Base-by-base conservation (phyloP, 2,113 vertebrate genomes). In the Anolis carolinensis region DNA sequence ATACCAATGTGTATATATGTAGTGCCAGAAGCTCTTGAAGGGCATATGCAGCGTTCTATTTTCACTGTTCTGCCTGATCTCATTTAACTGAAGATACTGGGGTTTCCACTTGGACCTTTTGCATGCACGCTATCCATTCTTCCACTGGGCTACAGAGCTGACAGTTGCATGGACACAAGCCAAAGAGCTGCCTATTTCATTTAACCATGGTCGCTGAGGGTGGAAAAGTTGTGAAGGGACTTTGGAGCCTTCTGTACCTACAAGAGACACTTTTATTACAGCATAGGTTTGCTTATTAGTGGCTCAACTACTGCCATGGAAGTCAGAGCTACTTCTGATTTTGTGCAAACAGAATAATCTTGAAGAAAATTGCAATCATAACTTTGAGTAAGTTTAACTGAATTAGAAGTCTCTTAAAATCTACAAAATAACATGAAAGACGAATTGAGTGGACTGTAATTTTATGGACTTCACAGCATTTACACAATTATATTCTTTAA, bases 301-400 rank as follows among this genome's bases (percentile, higher is more conserved):
- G 76, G 67, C 2, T 27, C 78, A 11, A 25, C 21, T 23, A 67
- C 88, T 55, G 27, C 18, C 25, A 59, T 52, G n/a, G 89, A 86
- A 39, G 36, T 81, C 16, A 25, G 3, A 0, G 10, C 0, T 73
- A 52, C 25, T 85, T 59, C 62, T 85, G 86, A 81, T 59, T 85
- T 13, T 5, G 78, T 48, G 52, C 62, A 89, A 21, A 50, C 30
- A 89, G 81, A 84, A 55, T 13, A 68, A 89, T 70, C 34, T 21
- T 36, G 7, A 86, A 86, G 16, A 70, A 44, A 70, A 70, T 52
- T 82, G 68, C 20, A 82, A 8, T 18, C 65, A 50, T 14, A 50
- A 50, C 10, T 27, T 30, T 23, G 23, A 76, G 4, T 76, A n/a
- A 20, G 27, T n/a, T 25, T 36, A 84, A 87, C 70, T 0, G 0